These are phyloP conservation scores for Nasonia longicornis DNA, from an alignment of 1,140 invertebrate genomes.

Conservation along the genomic window DNA sequence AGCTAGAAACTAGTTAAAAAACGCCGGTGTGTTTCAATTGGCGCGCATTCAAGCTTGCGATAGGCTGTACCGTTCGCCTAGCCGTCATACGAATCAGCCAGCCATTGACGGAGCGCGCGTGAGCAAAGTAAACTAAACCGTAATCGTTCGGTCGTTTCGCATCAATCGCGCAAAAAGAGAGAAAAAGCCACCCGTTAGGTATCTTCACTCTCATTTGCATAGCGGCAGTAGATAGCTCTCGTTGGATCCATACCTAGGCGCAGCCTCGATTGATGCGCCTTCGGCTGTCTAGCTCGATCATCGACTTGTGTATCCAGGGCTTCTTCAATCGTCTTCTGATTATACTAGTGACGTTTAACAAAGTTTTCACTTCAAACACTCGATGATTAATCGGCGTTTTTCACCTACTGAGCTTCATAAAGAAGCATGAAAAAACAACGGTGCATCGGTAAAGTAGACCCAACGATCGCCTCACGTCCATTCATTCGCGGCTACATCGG, in stretches of 20 bases:
- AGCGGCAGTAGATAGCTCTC: not conserved
- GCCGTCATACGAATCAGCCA: constrained; percentile 21
- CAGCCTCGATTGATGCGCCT: constrained; percentile 14
- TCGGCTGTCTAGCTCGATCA: not conserved
- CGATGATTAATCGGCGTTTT: too few species aligned
- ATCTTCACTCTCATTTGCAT: constrained; percentile 35
- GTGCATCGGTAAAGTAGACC: not conserved
- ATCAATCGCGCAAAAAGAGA: constrained; percentile 16
- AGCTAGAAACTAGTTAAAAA: constrained; percentile 9
- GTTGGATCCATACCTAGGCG: not conserved
- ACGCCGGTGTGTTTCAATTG: not conserved
- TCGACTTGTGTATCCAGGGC: too few species aligned
- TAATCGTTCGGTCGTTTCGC: constrained; percentile 23
- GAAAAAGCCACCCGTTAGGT: constrained; percentile 14
- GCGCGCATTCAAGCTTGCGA: not conserved
- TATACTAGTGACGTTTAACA: too few species aligned
- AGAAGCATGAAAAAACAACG: not conserved
- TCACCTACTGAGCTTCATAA: too few species aligned
- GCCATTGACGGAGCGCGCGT: not conserved
- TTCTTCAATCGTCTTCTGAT: too few species aligned
- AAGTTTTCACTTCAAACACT: too few species aligned
- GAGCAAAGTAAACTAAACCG: constrained; percentile 30
- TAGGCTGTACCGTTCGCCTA: not conserved
- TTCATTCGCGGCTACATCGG: not conserved
- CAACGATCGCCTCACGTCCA: constrained; percentile 23